A percentile compares a stretch with the other conserved stretches of the same genome.
Evolutionary conservation across 2,113 vertebrate genomes (phyloP).

Genomic region (Ranitomeya variabilis): DNA sequence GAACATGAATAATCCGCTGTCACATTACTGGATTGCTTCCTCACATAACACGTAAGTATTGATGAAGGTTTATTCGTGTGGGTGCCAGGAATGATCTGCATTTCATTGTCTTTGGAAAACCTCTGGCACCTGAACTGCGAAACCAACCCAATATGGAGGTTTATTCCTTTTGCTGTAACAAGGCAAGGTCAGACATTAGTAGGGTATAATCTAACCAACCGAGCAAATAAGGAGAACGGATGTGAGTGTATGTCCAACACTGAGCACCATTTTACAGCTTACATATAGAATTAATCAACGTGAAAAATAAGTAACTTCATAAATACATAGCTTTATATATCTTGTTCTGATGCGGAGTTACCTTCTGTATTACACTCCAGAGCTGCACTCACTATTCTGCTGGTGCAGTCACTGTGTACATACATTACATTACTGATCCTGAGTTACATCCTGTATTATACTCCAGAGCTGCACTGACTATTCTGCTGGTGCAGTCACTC

Average conservation of each 20-base stretch:
- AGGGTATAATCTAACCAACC: not conserved
- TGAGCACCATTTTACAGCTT: not conserved
- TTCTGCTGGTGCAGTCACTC: too few relatives aligned
- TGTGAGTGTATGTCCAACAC: not conserved
- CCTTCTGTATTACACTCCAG: not conserved
- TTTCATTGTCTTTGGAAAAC: not conserved
- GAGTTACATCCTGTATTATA: too few relatives aligned
- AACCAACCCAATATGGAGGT: not conserved
- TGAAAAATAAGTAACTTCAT: not conserved
- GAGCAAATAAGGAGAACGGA: not conserved
- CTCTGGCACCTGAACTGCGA: not conserved
- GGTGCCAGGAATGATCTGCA: not conserved
- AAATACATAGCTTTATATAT: not conserved
- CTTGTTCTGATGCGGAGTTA: not conserved
- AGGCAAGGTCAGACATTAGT: not conserved
- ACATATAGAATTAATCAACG: too few relatives aligned
- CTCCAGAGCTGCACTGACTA: too few relatives aligned
- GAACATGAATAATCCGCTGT: conserved; percentile 96
- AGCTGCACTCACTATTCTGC: not conserved
- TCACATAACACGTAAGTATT: conserved; percentile 93
- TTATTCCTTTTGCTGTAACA: not conserved
- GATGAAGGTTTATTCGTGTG: not conserved
- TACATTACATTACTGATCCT: too few relatives aligned
- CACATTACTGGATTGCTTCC: conserved; percentile 97
- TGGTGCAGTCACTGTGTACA: too few relatives aligned